Evolutionary conservation across 2,888 invertebrate species (phyloP).

Genomic region (Artemia sinica): DNA sequence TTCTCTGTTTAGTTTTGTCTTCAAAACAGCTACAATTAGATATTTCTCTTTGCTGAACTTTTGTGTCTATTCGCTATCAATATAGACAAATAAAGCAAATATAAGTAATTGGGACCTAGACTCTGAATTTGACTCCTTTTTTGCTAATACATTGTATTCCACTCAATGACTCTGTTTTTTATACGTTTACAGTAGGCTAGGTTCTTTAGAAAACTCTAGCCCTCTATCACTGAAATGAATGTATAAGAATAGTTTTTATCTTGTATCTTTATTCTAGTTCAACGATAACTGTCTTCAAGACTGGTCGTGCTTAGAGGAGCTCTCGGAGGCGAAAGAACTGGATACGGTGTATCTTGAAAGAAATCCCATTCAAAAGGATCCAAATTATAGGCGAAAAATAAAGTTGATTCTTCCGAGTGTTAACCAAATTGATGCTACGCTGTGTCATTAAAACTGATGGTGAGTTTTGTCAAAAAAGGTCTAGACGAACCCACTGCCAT

Average conservation of each 20-base stretch:
- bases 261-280: slow-evolving; percentile 41
- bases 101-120: no score
- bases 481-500: no score
- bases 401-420: slow-evolving; percentile 69
- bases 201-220: neutral
- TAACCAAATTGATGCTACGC: slow-evolving; percentile 84
- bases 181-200: neutral
- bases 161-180: no score
- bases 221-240: neutral
- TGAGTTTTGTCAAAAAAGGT: no score
- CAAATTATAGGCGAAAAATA: slow-evolving; percentile 75
- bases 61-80: no score
- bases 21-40: no score
- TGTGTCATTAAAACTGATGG: slow-evolving; percentile 38
- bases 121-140: no score
- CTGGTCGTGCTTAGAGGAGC: slow-evolving; percentile 63
- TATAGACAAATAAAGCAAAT: no score
- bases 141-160: no score
- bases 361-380: slow-evolving; percentile 65
- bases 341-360: slow-evolving; percentile 71
- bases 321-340: slow-evolving; percentile 38
- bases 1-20: no score
- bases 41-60: no score
- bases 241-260: slow-evolving; percentile 13
- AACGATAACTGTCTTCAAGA: slow-evolving; percentile 73